A percentile compares a stretch with the other conserved stretches of the same genome.
phyloP scores from a whole-genome alignment of 2,113 vertebrate species.

The Lepus timidus region DNA sequence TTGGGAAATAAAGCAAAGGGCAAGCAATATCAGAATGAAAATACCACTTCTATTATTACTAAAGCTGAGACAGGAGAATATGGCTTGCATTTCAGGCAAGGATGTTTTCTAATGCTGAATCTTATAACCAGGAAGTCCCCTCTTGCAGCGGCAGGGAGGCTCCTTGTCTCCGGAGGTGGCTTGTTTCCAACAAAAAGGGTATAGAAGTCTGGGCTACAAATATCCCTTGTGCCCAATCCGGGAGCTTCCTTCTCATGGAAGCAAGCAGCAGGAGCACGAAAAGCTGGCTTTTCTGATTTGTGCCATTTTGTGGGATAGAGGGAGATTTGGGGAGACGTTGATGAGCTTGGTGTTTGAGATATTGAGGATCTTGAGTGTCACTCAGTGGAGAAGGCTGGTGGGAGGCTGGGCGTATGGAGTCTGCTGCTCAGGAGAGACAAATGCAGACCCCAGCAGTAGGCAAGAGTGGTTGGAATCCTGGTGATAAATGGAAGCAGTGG shows the following conservation, averaged over 20 bases:
- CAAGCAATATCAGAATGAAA: neutral
- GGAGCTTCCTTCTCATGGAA: neutral
- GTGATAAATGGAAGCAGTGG: neutral
- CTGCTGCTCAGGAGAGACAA: neutral
- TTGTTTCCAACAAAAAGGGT: neutral
- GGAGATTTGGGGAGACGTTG: neutral
- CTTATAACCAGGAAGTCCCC: neutral
- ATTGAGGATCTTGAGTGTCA: neutral
- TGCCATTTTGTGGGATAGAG: neutral
- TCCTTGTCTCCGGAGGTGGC: neutral
- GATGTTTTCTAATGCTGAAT: neutral
- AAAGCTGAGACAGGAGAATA: neutral
- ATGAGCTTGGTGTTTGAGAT: neutral
- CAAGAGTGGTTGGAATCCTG: neutral
- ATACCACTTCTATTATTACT: neutral
- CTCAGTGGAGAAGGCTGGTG: neutral
- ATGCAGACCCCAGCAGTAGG: neutral
- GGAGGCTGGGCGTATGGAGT: neutral
- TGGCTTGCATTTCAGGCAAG: neutral
- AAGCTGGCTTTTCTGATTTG: neutral
- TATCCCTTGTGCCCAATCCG: too few species aligned
- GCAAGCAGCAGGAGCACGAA: neutral
- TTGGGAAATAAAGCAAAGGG: conserved; percentile 36
- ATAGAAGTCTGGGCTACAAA: neutral
- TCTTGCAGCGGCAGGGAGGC: neutral